Evolutionary conservation across 2,888 invertebrate species (phyloP), one percentile per base, ranked within the genome.

Genomic region (Tenthredo scrophulariae): DNA sequence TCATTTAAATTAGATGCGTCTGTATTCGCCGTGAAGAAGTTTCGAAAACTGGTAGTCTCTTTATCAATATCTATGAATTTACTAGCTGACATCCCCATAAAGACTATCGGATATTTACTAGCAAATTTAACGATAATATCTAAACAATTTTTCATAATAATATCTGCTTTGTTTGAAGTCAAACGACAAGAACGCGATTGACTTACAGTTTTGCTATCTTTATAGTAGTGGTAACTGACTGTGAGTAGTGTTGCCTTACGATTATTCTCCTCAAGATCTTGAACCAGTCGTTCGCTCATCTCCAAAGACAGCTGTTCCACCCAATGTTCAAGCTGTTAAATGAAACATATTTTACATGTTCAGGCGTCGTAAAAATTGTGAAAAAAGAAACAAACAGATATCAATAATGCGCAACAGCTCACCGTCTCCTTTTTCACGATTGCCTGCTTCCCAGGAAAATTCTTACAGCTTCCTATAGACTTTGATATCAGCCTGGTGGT

Each of bases 391-490:
- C 37, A 54, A 62, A 43, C 83, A 15, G n/a, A n/a, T 9, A 50
- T 85, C 70, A 50, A 0, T 7, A 84, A 2, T 58, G 58, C 10
- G 29, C 65, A 72, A 29, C 43, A 84, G 80, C 88, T 94, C 29
- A 98, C 94, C 85, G 95, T 95, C 43, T 96, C 95, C 54, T 95
- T 92, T 26, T 96, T 96, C 0, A 94, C 93, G 6, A 99, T 95
- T 13, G 97, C 96, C 88, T 95, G 95, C 90, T 95, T 96, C 0
- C 98, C 99, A 2, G 96, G 96, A 92, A 99, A 99, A 91, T 97
- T 97, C 94, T 99, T 99, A 92, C 98, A 97, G 90, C 98, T 98
- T 0, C 98, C 99, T 89, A 99, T 98, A 84, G 98, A 98, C 93
- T 99, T 98, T 0, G 98, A 95, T 84, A 98, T 95, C 86, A 98